Evolutionary conservation across 2,113 vertebrate species (phyloP), one percentile per base, ranked within the genome.

Genomic region (Anser brachyrhynchus): DNA sequence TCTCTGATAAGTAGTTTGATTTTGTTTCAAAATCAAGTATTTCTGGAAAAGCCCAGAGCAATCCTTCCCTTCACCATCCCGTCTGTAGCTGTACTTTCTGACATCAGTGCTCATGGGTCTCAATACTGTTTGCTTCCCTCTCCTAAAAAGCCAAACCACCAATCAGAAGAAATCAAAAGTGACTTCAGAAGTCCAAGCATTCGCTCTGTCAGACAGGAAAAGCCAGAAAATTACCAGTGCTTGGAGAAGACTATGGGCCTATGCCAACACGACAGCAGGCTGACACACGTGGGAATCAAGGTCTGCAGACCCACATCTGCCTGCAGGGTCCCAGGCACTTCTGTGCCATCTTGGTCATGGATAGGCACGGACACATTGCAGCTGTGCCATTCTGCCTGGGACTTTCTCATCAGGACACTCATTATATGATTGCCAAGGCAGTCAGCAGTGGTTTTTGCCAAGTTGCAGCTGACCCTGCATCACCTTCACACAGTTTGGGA

Each of bases 321-420:
- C 81, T 44, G 52, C 75, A 64, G 20, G 19, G 14, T 52, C 62
- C 35, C 55, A 61, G 26, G 33, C 14, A 25, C 21, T 13, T 18
- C 65, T 19, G 2, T 21, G 25, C 20, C 10, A 0, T 26, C 35
- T 52, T 82, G 37, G 8, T 39, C 44, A 6, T 31, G 61, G 43
- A 37, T 14, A 22, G 1, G 5, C 21, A 8, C 0, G 20, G 43
- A 9, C 59, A 54, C 52, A 20, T 2, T 58, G 58, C 3, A 4
- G 58, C 43, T 80, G 31, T 67, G 46, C 46, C 46, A 25, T 26
- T 57, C 58, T 43, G 6, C 61, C 21, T 71, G 69, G 67, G 16
- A 55, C 19, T 12, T n/a, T 26, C n/a, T n/a, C 31, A 81, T 29
- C 78, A 29, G 52, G 44, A 41, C 74, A 33, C 22, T 13, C 22